These are phyloP conservation scores for Nothobranchius kuhntae DNA, from an alignment of 2,113 vertebrate genomes.

Conservation along the genomic window DNA sequence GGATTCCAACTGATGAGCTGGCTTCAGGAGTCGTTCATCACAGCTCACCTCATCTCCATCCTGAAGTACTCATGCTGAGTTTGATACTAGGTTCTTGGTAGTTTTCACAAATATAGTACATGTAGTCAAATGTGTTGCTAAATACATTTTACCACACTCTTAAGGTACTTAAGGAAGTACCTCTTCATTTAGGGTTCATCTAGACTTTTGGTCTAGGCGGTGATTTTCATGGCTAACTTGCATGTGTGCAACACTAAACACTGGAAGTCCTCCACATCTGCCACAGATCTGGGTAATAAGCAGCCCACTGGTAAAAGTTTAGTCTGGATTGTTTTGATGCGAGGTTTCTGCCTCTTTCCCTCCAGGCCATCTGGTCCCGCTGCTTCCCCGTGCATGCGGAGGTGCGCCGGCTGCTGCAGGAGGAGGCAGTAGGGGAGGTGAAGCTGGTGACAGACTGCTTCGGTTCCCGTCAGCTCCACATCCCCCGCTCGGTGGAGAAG, in stretches of 20 bases:
- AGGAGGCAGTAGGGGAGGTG: constrained; percentile 75
- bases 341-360: constrained; percentile 9
- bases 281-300: constrained; percentile 12
- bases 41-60: no score
- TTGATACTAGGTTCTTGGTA: no score
- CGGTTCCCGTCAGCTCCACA: constrained; percentile 68
- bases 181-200: neutral
- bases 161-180: no score
- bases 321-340: neutral
- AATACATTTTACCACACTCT: no score
- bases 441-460: constrained; percentile 75
- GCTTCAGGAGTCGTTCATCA: no score
- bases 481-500: constrained; percentile 69
- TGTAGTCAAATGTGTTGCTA: no score
- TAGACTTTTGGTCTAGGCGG: neutral
- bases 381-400: constrained; percentile 69
- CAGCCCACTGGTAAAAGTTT: constrained; percentile 15
- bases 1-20: no score
- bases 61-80: no score
- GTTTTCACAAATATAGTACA: no score
- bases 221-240: neutral
- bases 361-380: constrained; percentile 75
- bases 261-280: neutral
- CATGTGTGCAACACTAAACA: no score
- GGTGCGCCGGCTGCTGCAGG: constrained; percentile 70